Evolutionary conservation across 1,140 invertebrate genomes (phyloP), one percentile per base, ranked within the genome.

Genomic region (Popillia japonica): DNA sequence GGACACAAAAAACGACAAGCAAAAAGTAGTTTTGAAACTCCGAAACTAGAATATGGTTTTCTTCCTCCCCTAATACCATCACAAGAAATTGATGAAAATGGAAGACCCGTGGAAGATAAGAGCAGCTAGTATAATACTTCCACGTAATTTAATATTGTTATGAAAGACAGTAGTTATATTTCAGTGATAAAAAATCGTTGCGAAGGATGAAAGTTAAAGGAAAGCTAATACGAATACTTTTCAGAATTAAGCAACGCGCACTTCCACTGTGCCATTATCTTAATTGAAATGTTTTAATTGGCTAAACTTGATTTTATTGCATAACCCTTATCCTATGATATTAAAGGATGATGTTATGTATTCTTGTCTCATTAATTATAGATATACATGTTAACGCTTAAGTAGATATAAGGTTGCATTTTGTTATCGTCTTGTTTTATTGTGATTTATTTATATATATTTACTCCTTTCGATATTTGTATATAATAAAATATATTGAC

Each of bases 1-100:
- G 88, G 91, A 55, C 89, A 86, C 75, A 90, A 90, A 2, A 90
- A 74, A n/a, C 78, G 84, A 72, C 77, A 59, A 40, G 82, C 83
- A 6, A 81, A 82, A 44, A 78, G 81, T 2, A 80, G 81, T 74
- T 84, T 85, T 48, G 82, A 83, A n/a, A 92, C 91, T 78, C 88
- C 94, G 0, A 92, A 92, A 79, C 90, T 95, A 82, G 94, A 95
- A 79, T 95, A 95, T 82, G 94, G 93, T 0, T 95, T 95, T 79
- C 94, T 94, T 81, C 94, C 94, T 9, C 94, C 94, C 0, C 85
- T 95, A 81, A 90, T 94, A 75, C 94, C 94, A 2, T 95, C 94
- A 0, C 89, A 93, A n/a, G 93, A 94, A 83, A 93, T 95, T 27
- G 93, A 94, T 81, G 92, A 95, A 79, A 86, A 91, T 80, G 91